Percentiles rank a stretch among this genome's conserved stretches.
phyloP scores from a whole-genome alignment of 2,113 vertebrate genomes.

The Atherinomorus stipes region DNA sequence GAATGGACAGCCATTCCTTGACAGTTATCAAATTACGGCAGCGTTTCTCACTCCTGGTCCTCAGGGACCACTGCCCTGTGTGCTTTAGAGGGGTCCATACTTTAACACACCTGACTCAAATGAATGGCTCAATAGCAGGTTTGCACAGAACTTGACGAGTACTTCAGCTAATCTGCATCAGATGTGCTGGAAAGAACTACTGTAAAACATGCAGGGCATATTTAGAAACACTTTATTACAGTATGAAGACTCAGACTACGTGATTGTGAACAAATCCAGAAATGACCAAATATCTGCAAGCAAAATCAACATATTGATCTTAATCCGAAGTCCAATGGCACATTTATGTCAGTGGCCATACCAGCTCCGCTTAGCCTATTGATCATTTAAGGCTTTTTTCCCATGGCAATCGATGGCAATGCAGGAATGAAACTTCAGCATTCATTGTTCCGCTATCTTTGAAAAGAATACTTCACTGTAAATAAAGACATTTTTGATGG shows the following conservation, averaged over 20 bases:
- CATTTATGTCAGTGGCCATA: constrained; percentile 49
- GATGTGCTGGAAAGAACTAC: too few relatives aligned
- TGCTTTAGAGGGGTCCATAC: too few relatives aligned
- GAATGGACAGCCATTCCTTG: constrained; percentile 51
- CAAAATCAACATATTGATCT: constrained; percentile 64
- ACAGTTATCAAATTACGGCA: constrained; percentile 58
- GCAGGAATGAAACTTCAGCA: constrained; percentile 44
- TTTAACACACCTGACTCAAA: too few relatives aligned
- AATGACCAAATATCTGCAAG: constrained; percentile 33
- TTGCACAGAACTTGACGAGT: too few relatives aligned
- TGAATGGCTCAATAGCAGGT: too few relatives aligned
- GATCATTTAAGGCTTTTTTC: constrained; percentile 67
- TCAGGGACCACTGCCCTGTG: too few relatives aligned
- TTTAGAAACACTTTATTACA: too few relatives aligned
- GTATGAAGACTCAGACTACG: constrained; percentile 14
- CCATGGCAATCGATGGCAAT: constrained; percentile 57
- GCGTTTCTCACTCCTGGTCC: too few relatives aligned
- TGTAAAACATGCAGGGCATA: too few relatives aligned
- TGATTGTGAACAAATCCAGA: constrained; percentile 5
- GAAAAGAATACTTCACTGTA: constrained; percentile 7
- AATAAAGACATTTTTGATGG: constrained; percentile 1
- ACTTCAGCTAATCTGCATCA: too few relatives aligned
- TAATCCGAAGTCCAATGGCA: constrained; percentile 30
- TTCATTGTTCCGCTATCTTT: constrained; percentile 7
- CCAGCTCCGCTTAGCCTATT: constrained; percentile 60